Evolutionary conservation across 2,797 vertebrate species (phyloP), one percentile per base, ranked within the genome.

Genomic region (Tachyglossus aculeatus): DNA sequence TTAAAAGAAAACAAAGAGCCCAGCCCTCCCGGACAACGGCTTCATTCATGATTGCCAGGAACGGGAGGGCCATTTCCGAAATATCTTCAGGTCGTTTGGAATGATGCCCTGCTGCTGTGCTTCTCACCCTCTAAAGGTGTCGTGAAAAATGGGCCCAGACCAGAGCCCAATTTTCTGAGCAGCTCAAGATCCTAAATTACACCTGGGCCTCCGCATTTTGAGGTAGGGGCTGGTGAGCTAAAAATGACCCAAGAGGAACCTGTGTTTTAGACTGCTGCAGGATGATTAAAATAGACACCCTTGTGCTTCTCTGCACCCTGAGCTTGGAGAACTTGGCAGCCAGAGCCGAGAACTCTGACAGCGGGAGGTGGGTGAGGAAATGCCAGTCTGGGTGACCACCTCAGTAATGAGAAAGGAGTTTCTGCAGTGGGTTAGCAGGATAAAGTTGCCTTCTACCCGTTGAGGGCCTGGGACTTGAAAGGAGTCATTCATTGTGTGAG

Each of bases 271-370:
- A 72, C 37, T 39, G 2, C 47, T 51, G 38, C n/a, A 55, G 66
- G 34, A 54, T 38, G 67, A 80, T 80, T 50, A 88, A 88, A 89
- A 90, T 88, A 90, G 67, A 56, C 59, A 22, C 52, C 45, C 34
- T 19, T 63, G 13, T 18, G 47, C 13, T 9, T 31, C 33, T 45
- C 70, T 34, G 43, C 22, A 77, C 60, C 55, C 48, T 3, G 11
- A 41, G 24, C 63, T 78, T 43, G 47, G 57, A 73, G 53, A 71
- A 59, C 69, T 64, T 67, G 33, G 60, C 1, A 16, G 56, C 54
- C 4, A 0, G 0, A 56, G 72, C 50, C 67, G 58, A 71, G 51
- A 71, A 78, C 41, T 54, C 16, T 1, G 58, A 59, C 78, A 55
- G 62, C 44, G 64, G 48, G 24, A 64, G 57, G 55, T 54, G 38